These are phyloP conservation scores for Brotula barbata DNA, from an alignment of 2,797 vertebrate genomes.

Conservation along the genomic window DNA sequence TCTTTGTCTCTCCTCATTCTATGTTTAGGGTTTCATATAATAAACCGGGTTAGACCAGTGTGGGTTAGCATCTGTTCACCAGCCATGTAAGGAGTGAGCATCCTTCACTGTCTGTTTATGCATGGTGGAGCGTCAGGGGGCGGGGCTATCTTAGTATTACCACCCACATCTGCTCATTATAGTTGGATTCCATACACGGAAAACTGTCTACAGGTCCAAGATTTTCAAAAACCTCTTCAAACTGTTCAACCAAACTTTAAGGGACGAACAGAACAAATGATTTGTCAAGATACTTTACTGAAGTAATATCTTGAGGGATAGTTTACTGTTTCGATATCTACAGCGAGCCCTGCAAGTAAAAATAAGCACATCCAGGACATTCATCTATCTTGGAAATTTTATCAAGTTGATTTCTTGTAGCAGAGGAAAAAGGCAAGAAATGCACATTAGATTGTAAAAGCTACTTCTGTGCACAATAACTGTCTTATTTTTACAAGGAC, in stretches of 20 bases:
- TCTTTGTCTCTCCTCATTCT: conserved; percentile 9
- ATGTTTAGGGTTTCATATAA: conserved; percentile 19
- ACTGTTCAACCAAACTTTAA: no score
- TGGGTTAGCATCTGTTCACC: conserved; percentile 36
- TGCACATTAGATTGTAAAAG: not conserved
- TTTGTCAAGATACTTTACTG: no score
- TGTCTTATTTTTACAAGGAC: no score
- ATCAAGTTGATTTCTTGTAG: not conserved
- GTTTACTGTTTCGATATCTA: not conserved
- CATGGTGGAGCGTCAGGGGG: conserved; percentile 31
- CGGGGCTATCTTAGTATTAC: conserved; percentile 16
- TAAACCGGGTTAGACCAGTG: conserved; percentile 11
- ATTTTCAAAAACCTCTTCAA: no score
- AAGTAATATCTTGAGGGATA: not conserved
- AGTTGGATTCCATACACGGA: conserved; percentile 50
- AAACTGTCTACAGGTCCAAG: no score
- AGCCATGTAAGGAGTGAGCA: conserved; percentile 62
- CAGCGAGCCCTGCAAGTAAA: not conserved
- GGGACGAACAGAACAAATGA: no score
- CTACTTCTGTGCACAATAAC: no score
- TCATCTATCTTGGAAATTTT: not conserved
- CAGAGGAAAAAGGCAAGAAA: not conserved
- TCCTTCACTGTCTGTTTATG: conserved; percentile 29
- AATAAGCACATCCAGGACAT: not conserved
- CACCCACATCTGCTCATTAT: conserved; percentile 45